phyloP scores from a whole-genome alignment of 2,797 vertebrate species.

The Spondyliosoma cantharus region DNA sequence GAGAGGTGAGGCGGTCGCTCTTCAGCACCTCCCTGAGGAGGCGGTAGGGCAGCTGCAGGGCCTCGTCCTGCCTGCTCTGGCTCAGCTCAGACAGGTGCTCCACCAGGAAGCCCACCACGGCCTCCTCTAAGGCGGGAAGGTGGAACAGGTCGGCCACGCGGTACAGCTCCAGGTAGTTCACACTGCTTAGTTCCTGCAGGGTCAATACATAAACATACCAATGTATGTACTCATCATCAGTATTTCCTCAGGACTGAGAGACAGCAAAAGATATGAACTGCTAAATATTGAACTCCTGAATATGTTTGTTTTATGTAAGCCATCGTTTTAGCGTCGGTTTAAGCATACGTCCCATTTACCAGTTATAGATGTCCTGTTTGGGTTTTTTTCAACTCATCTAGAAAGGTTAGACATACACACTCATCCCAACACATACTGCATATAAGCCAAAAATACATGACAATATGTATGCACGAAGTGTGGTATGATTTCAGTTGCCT shows the following conservation, averaged over 20 bases:
- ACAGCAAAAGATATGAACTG: background rate
- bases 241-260: background rate
- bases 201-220: constrained; percentile 9
- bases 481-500: background rate
- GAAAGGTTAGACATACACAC: background rate
- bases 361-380: background rate
- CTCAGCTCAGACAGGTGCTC: constrained; percentile 95
- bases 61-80: constrained; percentile 91
- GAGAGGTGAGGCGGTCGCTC: constrained; percentile 96
- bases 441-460: background rate
- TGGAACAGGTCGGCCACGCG: constrained; percentile 97
- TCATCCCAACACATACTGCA: background rate
- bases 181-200: constrained; percentile 93
- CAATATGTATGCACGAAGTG: constrained; percentile 9
- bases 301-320: background rate
- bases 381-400: background rate
- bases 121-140: constrained; percentile 94
- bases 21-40: constrained; percentile 96
- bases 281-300: background rate
- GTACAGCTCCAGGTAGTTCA: constrained; percentile 98
- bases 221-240: background rate
- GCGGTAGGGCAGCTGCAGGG: constrained; percentile 93
- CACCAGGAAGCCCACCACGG: constrained; percentile 95
- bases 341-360: background rate
- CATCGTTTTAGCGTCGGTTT: background rate